phyloP scores from a whole-genome alignment of 2,888 invertebrate species.

The Hyposoter didymator region DNA sequence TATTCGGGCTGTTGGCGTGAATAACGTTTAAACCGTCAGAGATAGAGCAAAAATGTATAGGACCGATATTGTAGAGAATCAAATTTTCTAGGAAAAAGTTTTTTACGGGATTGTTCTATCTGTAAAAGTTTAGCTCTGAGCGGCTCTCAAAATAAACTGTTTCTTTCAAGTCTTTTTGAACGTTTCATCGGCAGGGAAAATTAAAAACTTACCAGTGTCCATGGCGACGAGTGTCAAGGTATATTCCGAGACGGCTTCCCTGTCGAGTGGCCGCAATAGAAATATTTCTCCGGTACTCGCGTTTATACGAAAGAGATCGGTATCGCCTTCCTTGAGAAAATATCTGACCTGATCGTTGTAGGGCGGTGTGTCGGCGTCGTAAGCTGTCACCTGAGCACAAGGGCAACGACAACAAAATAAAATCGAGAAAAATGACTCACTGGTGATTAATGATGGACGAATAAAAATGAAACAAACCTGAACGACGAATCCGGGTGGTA shows the following conservation, averaged over 20 bases:
- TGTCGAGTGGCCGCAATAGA: slow-evolving; percentile 92
- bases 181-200: neutral
- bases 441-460: neutral
- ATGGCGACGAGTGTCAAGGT: slow-evolving; percentile 95
- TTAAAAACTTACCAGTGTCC: slow-evolving; percentile 93
- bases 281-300: slow-evolving; percentile 96
- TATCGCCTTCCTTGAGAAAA: slow-evolving; percentile 96
- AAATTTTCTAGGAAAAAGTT: neutral
- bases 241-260: slow-evolving; percentile 94
- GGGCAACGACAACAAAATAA: neutral
- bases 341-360: slow-evolving; percentile 96
- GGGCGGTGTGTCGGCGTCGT: slow-evolving; percentile 95
- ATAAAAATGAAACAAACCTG: slow-evolving; percentile 75
- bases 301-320: slow-evolving; percentile 95
- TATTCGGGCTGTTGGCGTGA: neutral
- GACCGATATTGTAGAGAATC: neutral
- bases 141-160: neutral
- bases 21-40: neutral
- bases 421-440: neutral
- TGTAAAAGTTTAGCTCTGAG: neutral
- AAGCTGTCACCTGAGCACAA: slow-evolving; percentile 90
- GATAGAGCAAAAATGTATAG: neutral
- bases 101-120: neutral
- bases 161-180: neutral
- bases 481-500: slow-evolving; percentile 91